Conservation (phyloP, 2,797 vertebrate species). For the Sphenopsis melanotis region DNA sequence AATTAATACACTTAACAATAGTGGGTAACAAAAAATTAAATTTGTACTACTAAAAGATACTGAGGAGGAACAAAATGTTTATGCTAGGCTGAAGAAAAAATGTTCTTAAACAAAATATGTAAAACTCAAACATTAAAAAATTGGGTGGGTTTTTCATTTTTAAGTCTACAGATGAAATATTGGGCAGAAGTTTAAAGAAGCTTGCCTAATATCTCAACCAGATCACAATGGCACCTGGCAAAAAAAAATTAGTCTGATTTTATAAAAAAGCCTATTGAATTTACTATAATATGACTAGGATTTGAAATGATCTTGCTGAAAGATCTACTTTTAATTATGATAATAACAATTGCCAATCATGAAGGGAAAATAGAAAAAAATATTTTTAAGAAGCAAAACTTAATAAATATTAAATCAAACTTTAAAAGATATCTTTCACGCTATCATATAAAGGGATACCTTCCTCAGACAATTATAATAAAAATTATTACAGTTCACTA, state of each 20-base stretch:
- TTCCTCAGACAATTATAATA: background rate
- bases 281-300: background rate
- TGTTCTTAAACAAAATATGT: background rate
- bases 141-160: background rate
- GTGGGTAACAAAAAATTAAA: background rate
- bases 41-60: background rate
- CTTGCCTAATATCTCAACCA: background rate
- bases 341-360: background rate
- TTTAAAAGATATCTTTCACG: background rate
- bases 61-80: background rate
- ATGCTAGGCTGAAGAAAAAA: background rate
- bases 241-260: background rate
- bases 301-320: background rate
- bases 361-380: background rate
- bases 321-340: background rate
- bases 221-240: background rate
- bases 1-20: background rate
- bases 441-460: background rate
- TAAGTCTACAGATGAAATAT: background rate
- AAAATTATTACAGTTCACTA: background rate
- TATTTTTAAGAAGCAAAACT: background rate
- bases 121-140: background rate
- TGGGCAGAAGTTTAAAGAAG: background rate
- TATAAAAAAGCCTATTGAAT: rapidly evolving
- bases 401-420: background rate